Percentiles rank a stretch among this genome's conserved stretches.
phyloP scores from a whole-genome alignment of 2,113 vertebrate genomes.

The Artemisiospiza belli region DNA sequence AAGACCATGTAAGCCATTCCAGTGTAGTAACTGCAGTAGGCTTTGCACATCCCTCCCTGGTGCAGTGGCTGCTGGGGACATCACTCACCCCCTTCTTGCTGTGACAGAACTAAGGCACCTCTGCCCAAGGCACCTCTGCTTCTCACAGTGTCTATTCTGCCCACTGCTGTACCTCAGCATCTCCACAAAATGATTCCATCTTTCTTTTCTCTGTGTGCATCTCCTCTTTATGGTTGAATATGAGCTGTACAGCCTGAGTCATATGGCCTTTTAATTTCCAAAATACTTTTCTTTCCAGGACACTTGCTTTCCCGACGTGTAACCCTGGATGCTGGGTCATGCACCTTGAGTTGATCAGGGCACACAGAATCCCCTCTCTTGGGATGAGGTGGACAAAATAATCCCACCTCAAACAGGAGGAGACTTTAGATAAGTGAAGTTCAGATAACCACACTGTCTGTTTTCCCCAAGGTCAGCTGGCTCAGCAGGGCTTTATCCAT shows the following conservation, averaged over 20 bases:
- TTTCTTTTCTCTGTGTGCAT: neutral
- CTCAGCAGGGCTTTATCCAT: constrained; percentile 33
- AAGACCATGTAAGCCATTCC: neutral
- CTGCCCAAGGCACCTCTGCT: neutral
- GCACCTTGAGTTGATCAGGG: neutral
- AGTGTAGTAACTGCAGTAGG: neutral
- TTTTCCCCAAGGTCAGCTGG: constrained; percentile 21
- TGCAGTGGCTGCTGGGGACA: neutral
- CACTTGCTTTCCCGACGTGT: neutral
- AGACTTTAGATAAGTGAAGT: constrained; percentile 20
- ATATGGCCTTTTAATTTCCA: neutral
- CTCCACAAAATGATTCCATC: neutral
- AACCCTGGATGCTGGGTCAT: neutral
- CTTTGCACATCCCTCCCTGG: neutral
- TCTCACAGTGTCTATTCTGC: neutral
- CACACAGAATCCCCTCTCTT: neutral
- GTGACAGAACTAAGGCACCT: neutral
- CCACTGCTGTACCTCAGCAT: neutral
- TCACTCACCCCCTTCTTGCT: neutral
- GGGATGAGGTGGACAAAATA: neutral
- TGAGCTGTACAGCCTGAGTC: neutral
- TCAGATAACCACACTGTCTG: constrained; percentile 23
- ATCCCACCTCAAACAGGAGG: constrained; percentile 43
- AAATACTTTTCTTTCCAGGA: neutral
- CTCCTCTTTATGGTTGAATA: neutral